These are phyloP conservation scores for Sigmodon hispidus DNA, from an alignment of 2,113 vertebrate genomes.

Conservation along the genomic window DNA sequence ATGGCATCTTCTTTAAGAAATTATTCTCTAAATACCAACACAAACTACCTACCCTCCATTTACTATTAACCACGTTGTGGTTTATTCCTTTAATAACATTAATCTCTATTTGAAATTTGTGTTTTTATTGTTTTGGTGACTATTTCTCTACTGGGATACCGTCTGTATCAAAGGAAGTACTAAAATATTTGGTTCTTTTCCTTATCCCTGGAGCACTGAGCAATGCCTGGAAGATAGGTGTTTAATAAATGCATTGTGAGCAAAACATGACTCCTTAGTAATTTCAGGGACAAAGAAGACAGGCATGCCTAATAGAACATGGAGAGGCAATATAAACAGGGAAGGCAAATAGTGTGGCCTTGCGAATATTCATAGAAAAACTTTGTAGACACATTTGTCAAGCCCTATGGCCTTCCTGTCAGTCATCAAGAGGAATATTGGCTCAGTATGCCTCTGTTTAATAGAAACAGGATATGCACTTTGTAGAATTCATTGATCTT, in stretches of 20 bases:
- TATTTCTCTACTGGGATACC: neutral
- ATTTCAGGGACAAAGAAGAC: neutral
- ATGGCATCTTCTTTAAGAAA: neutral
- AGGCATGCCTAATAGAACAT: neutral
- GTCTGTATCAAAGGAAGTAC: neutral
- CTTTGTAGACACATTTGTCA: neutral
- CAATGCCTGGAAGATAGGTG: neutral
- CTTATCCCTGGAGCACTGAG: neutral
- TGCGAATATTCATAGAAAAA: neutral
- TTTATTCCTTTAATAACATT: neutral
- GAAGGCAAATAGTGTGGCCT: neutral
- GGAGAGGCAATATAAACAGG: neutral
- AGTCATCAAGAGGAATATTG: neutral
- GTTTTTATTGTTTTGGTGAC: neutral
- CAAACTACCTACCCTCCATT: neutral
- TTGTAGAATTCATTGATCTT: slow-evolving; percentile 28
- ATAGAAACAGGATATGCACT: slow-evolving; percentile 37
- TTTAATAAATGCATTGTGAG: neutral
- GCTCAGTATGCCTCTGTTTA: neutral
- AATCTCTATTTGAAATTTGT: neutral
- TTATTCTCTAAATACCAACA: no score
- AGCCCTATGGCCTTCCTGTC: neutral
- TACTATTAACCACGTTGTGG: neutral
- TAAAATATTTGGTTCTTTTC: neutral
- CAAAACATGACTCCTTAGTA: neutral